Evolutionary conservation across 2,888 invertebrate species (phyloP).

Genomic region (Orthosia gracilis): DNA sequence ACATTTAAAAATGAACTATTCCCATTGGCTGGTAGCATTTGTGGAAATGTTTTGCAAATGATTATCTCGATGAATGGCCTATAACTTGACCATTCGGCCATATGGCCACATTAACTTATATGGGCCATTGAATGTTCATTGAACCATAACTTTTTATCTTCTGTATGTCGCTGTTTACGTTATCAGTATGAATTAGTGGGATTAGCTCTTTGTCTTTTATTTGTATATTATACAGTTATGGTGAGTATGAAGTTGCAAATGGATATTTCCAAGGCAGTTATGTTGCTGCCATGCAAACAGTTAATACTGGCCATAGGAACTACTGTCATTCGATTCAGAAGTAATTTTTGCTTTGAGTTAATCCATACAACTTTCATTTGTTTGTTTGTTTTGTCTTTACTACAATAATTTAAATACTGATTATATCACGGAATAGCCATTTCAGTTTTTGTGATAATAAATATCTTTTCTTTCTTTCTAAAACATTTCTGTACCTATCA

Average conservation of each 20-base stretch:
- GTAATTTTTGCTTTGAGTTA: not conserved
- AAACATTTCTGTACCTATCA: not conserved
- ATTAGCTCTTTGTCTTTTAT: slow-evolving; percentile 11
- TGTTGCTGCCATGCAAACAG: no score
- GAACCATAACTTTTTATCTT: slow-evolving; percentile 52
- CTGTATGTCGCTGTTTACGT: slow-evolving; percentile 32
- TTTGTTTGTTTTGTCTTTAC: no score
- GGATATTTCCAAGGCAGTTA: not conserved
- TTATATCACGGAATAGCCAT: no score
- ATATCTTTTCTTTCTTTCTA: no score
- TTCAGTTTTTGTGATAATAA: no score
- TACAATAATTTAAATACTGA: no score
- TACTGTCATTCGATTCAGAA: not conserved
- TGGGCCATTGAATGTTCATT: slow-evolving; percentile 50
- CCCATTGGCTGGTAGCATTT: slow-evolving; percentile 27
- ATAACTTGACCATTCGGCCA: slow-evolving; percentile 58
- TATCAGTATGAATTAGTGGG: slow-evolving; percentile 38
- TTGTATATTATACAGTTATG: not conserved
- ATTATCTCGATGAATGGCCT: slow-evolving; percentile 51
- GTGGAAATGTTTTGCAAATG: slow-evolving; percentile 57
- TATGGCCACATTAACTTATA: slow-evolving; percentile 60
- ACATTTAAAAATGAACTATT: slow-evolving; percentile 28
- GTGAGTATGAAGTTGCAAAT: not conserved
- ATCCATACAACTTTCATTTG: not conserved
- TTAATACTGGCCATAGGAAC: not conserved